These are phyloP conservation scores for Sciurus vulgaris DNA, from an alignment of 2,797 vertebrate species.

Conservation along the genomic window DNA sequence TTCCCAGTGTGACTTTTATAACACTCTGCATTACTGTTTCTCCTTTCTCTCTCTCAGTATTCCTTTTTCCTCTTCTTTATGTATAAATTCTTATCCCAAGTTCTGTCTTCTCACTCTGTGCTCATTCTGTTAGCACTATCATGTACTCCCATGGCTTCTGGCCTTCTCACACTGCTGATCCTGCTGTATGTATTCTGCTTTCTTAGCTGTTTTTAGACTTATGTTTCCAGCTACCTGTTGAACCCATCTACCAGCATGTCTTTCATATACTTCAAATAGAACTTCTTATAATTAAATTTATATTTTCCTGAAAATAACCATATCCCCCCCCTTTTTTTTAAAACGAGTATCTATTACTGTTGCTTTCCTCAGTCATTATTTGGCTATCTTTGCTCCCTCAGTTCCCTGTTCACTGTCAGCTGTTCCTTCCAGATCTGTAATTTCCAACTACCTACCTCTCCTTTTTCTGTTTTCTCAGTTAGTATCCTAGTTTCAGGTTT, in stretches of 20 bases:
- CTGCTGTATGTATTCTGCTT: not conserved
- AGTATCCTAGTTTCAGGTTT: not conserved
- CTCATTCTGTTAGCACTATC: not conserved
- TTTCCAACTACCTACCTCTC: not conserved
- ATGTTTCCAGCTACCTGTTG: not conserved
- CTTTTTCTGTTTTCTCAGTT: not conserved
- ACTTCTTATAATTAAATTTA: not conserved
- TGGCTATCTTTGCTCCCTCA: not conserved
- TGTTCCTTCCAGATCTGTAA: not conserved
- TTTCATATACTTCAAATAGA: not conserved
- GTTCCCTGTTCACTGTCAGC: not conserved
- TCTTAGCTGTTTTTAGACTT: not conserved
- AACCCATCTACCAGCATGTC: not conserved
- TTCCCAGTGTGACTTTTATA: slow-evolving; percentile 38
- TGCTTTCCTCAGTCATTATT: not conserved
- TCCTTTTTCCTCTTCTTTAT: not conserved
- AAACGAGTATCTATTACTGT: not conserved
- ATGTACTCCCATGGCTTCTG: not conserved
- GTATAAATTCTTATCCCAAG: not conserved
- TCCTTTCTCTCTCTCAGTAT: not conserved
- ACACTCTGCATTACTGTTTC: not conserved
- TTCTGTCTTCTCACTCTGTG: not conserved
- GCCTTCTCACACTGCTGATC: not conserved
- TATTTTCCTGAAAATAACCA: not conserved
- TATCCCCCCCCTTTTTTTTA: not conserved